A percentile compares a stretch with the other conserved stretches of the same genome.
These are phyloP conservation scores for Eutrigla gurnardus DNA, from an alignment of 2,797 vertebrate genomes.

Conservation along the genomic window DNA sequence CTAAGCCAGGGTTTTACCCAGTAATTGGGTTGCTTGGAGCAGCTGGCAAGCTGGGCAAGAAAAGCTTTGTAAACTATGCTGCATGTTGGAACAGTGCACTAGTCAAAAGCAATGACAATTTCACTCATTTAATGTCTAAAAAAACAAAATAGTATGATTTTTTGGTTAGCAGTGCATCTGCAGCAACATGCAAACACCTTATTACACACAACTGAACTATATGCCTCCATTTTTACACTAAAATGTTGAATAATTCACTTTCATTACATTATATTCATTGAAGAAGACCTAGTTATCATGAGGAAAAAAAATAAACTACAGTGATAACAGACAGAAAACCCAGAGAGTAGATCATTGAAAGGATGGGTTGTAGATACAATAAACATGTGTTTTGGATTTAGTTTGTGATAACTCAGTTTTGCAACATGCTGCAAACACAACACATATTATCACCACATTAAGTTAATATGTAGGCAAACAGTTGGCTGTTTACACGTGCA, in stretches of 20 bases:
- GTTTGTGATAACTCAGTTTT: no score
- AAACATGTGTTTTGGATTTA: not conserved
- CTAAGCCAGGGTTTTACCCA: constrained; percentile 75
- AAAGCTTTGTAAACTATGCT: constrained; percentile 75
- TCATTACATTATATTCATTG: not conserved
- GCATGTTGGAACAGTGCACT: constrained; percentile 35
- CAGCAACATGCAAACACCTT: not conserved
- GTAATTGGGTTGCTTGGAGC: constrained; percentile 79
- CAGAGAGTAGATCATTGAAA: not conserved
- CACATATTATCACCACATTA: not conserved
- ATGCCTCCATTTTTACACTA: not conserved
- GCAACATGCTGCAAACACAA: not conserved
- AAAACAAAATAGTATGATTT: constrained; percentile 7
- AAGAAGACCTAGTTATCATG: not conserved
- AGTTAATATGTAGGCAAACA: not conserved
- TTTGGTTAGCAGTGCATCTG: not conserved
- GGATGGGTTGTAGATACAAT: not conserved
- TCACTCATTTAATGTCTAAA: constrained; percentile 17
- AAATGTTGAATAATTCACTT: not conserved
- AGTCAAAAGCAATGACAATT: constrained; percentile 43
- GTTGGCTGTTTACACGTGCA: no score
- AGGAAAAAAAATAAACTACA: no score
- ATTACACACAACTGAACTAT: not conserved
- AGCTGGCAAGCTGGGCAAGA: constrained; percentile 72
- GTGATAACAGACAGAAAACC: no score